Conservation (phyloP, 2,797 vertebrate species). For the Setipinna tenuifilis region DNA sequence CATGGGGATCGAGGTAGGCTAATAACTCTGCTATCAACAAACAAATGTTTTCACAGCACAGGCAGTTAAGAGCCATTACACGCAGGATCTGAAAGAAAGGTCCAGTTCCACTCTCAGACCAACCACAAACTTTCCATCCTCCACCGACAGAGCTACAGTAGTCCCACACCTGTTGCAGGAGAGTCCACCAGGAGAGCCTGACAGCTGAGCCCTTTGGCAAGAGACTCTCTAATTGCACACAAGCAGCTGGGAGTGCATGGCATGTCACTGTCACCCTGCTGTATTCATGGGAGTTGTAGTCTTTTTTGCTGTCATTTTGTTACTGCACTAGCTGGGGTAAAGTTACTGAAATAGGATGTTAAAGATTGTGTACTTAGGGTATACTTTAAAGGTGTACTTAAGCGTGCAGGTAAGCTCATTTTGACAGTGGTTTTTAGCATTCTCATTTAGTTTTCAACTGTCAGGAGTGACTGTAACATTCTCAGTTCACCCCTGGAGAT, state of each 20-base stretch:
- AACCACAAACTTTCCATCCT: constrained; percentile 31
- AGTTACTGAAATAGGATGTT: too few species aligned
- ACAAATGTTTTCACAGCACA: constrained; percentile 12
- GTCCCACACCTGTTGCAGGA: constrained; percentile 41
- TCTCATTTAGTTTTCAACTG: too few species aligned
- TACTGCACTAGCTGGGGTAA: too few species aligned
- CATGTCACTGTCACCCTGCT: neutral
- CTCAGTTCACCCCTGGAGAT: too few species aligned
- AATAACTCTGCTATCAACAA: neutral
- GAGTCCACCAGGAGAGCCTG: constrained; percentile 12
- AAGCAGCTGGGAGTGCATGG: constrained; percentile 41
- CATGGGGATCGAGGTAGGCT: neutral
- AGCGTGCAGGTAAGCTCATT: too few species aligned
- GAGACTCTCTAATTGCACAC: neutral
- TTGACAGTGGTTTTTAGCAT: too few species aligned
- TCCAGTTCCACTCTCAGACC: constrained; percentile 36
- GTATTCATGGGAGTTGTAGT: constrained; percentile 27
- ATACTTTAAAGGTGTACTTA: too few species aligned
- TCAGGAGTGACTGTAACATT: too few species aligned
- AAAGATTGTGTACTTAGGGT: too few species aligned
- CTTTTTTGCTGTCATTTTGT: constrained; percentile 3
- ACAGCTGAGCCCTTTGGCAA: constrained; percentile 54
- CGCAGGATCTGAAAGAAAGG: neutral
- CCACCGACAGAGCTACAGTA: neutral
- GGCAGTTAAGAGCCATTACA: neutral